Evolutionary conservation across 2,888 invertebrate species (phyloP).

Genomic region (Drosophila niveifrons): DNA sequence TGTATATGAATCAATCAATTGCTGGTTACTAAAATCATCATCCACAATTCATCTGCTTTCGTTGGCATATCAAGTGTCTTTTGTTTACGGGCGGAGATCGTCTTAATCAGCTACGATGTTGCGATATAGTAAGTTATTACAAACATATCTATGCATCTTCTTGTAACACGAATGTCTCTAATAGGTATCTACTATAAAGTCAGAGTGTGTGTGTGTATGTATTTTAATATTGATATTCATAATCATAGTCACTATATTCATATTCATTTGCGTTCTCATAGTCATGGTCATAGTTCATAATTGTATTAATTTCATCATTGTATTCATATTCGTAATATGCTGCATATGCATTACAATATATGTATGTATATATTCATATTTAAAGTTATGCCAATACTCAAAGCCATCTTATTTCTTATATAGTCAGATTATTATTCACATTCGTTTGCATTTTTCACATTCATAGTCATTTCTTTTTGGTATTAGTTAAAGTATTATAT

Average conservation of each 20-base stretch:
- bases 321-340: background rate
- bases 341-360: background rate
- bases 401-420: background rate
- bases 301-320: background rate
- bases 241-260: background rate
- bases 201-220: background rate
- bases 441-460: background rate
- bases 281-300: background rate
- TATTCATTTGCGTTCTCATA: background rate
- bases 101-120: conserved; percentile 1
- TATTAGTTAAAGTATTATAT: too few relatives aligned
- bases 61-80: conserved; percentile 29
- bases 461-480: background rate
- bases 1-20: conserved; percentile 4
- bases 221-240: conserved; percentile 3
- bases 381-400: background rate
- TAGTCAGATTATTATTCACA: conserved; percentile 2
- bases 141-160: background rate
- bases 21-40: conserved; percentile 13
- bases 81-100: conserved; percentile 14
- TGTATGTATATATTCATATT: background rate
- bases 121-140: background rate
- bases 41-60: conserved; percentile 35
- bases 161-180: background rate
- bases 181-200: background rate